Evolutionary conservation across 2,888 invertebrate genomes (phyloP).

Genomic region (Epinotia brunnichana): DNA sequence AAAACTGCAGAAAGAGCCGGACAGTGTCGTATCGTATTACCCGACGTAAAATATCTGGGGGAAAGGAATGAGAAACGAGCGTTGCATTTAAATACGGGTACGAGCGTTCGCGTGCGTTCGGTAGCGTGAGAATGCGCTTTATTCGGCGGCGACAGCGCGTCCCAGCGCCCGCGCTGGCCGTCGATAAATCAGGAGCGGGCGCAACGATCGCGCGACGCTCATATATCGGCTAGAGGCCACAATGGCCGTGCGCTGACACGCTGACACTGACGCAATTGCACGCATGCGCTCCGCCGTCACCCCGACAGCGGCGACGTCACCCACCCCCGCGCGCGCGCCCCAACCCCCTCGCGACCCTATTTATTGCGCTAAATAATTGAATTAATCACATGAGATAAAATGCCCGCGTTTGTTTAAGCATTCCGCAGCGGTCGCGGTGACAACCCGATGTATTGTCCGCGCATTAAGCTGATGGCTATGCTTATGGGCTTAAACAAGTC

Average conservation of each 20-base stretch:
- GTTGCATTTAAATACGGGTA: slow-evolving; percentile 79
- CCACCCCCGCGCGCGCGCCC: slow-evolving; percentile 28
- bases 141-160: slow-evolving; percentile 76
- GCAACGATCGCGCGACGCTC: slow-evolving; percentile 65
- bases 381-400: slow-evolving; percentile 83
- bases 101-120: slow-evolving; percentile 81
- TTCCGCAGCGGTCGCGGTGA: slow-evolving; percentile 81
- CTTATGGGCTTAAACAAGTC: slow-evolving; percentile 64
- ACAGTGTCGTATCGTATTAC: slow-evolving; percentile 84
- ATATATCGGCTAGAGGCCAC: slow-evolving; percentile 75
- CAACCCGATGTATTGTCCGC: slow-evolving; percentile 82
- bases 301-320: slow-evolving; percentile 54
- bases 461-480: slow-evolving; percentile 66
- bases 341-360: slow-evolving; percentile 63
- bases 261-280: slow-evolving; percentile 80
- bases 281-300: slow-evolving; percentile 70
- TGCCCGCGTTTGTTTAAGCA: slow-evolving; percentile 78
- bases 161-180: slow-evolving; percentile 64
- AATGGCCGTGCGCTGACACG: slow-evolving; percentile 74
- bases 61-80: slow-evolving; percentile 82
- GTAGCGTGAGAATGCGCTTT: slow-evolving; percentile 84
- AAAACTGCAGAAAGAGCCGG: slow-evolving; percentile 82
- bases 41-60: slow-evolving; percentile 83
- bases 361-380: slow-evolving; percentile 83
- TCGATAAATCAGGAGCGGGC: slow-evolving; percentile 79